phyloP scores from a whole-genome alignment of 2,888 invertebrate species.

The Athetis lepigone region DNA sequence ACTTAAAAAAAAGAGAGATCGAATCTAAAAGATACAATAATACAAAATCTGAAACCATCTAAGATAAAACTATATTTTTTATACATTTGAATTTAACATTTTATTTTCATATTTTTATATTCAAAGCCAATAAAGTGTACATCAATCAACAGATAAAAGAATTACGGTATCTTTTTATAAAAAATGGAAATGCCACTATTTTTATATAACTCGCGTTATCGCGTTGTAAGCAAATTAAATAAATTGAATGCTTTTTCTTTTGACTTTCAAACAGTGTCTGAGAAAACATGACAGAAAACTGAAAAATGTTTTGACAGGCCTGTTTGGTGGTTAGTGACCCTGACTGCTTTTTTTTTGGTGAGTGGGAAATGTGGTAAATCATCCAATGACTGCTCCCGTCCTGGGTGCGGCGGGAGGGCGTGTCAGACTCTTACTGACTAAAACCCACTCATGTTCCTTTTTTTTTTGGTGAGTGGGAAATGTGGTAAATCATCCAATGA shows the following conservation, averaged over 20 bases:
- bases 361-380: no score
- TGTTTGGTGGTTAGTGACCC: no score
- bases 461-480: no score
- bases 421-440: no score
- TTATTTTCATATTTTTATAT: slow-evolving; percentile 35
- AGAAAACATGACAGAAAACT: neutral
- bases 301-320: no score
- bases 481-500: no score
- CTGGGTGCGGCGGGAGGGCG: no score
- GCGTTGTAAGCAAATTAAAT: slow-evolving; percentile 18
- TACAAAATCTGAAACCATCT: slow-evolving; percentile 18
- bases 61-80: slow-evolving; percentile 20
- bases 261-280: neutral
- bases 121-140: slow-evolving; percentile 44
- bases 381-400: no score
- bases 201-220: slow-evolving; percentile 23
- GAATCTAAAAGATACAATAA: slow-evolving; percentile 14
- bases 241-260: slow-evolving; percentile 9
- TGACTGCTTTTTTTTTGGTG: no score
- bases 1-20: slow-evolving; percentile 10
- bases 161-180: slow-evolving; percentile 18
- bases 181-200: slow-evolving; percentile 25
- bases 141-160: slow-evolving; percentile 45
- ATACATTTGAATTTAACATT: slow-evolving; percentile 31
- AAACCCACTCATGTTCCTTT: no score